Evolutionary conservation across 2,888 invertebrate species (phyloP).

Genomic region (Caenorhabditis parvicauda): DNA sequence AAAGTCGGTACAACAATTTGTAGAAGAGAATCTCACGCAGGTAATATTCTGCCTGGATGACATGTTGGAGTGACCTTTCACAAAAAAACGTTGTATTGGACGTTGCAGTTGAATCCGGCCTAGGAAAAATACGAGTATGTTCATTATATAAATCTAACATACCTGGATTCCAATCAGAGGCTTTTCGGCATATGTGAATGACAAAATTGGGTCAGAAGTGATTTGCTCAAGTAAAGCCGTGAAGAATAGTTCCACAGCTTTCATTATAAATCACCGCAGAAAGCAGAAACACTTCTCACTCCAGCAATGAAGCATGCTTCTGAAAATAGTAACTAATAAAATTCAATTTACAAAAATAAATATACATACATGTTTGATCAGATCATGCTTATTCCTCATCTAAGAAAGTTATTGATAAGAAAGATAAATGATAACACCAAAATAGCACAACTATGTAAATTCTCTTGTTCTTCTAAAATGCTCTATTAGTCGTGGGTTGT

Average conservation of each 20-base stretch:
- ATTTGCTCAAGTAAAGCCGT: neutral
- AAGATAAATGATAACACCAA: too few species aligned
- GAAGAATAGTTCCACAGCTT: slow-evolving; percentile 1
- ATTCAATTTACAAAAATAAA: neutral
- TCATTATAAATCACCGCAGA: neutral
- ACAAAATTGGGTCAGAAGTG: neutral
- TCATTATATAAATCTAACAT: slow-evolving; percentile 5
- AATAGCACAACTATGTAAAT: too few species aligned
- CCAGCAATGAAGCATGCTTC: slow-evolving; percentile 1
- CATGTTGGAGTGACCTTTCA: slow-evolving; percentile 2
- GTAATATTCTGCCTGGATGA: slow-evolving; percentile 2
- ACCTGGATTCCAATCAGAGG: slow-evolving; percentile 1
- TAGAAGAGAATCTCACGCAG: neutral
- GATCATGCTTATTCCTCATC: too few species aligned
- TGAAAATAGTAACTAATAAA: neutral
- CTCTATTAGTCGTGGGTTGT: too few species aligned
- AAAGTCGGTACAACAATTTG: neutral
- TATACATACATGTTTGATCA: too few species aligned
- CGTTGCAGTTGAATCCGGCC: slow-evolving; percentile 2
- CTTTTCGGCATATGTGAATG: neutral
- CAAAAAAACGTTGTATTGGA: neutral
- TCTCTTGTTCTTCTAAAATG: too few species aligned
- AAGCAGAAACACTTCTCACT: slow-evolving; percentile 1
- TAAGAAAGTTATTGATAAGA: too few species aligned
- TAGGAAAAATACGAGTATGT: slow-evolving; percentile 7